Evolutionary conservation across 2,797 vertebrate genomes (phyloP).

Genomic region (Platalea minor): DNA sequence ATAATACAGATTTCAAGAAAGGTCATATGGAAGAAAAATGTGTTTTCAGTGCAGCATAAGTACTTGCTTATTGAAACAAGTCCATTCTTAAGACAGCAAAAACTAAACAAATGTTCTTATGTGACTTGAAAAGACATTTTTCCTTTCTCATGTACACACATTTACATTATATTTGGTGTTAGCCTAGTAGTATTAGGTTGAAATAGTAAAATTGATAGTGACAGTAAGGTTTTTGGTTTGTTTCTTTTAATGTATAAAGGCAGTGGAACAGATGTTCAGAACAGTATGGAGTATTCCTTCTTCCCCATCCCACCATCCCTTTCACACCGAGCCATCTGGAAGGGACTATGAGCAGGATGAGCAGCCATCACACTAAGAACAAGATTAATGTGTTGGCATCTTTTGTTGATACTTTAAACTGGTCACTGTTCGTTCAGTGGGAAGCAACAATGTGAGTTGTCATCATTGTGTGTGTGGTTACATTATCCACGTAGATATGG

Average conservation of each 20-base stretch:
- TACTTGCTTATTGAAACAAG: not conserved
- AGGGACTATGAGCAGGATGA: constrained; percentile 19
- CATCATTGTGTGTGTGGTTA: not conserved
- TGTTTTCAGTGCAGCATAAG: not conserved
- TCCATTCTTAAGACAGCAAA: not conserved
- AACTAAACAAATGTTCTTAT: not conserved
- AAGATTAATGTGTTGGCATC: constrained; percentile 73
- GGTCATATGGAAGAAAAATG: not conserved
- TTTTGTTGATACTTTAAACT: constrained; percentile 82
- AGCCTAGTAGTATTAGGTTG: not conserved
- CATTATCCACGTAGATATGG: not conserved
- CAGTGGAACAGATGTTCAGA: constrained; percentile 36
- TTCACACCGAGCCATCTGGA: constrained; percentile 48
- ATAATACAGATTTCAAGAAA: not conserved
- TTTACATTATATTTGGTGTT: not conserved
- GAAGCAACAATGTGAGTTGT: not conserved
- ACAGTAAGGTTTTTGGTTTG: not conserved
- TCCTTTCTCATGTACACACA: not conserved
- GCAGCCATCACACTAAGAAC: constrained; percentile 33
- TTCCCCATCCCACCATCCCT: not conserved
- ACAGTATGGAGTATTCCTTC: constrained; percentile 11
- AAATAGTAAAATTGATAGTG: not conserved
- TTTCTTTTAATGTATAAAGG: not conserved
- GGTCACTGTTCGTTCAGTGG: not conserved
- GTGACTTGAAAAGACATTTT: not conserved